Evolutionary conservation across 2,888 invertebrate genomes (phyloP).

Genomic region (Leucophenga montana): DNA sequence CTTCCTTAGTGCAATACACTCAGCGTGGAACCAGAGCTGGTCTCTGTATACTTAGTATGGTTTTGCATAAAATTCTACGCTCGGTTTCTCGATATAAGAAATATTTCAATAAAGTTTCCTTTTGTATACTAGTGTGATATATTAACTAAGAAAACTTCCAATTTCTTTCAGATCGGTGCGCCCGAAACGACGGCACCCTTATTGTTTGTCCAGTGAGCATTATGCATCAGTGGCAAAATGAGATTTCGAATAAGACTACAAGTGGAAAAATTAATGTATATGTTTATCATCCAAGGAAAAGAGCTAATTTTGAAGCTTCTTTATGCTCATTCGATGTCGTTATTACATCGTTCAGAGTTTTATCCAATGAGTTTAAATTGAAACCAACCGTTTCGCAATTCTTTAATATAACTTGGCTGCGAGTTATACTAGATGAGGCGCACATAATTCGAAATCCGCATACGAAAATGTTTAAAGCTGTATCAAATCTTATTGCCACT

Average conservation of each 20-base stretch:
- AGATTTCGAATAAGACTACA: slow-evolving; percentile 79
- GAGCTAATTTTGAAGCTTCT: slow-evolving; percentile 79
- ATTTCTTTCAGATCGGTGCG: neutral
- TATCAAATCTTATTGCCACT: slow-evolving; percentile 74
- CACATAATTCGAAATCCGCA: slow-evolving; percentile 92
- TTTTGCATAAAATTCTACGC: no score
- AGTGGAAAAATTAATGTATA: slow-evolving; percentile 77
- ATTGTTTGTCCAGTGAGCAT: slow-evolving; percentile 93
- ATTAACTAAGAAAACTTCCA: no score
- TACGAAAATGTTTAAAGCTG: slow-evolving; percentile 81
- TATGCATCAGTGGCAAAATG: slow-evolving; percentile 91
- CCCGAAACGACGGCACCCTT: slow-evolving; percentile 79
- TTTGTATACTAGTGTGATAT: no score
- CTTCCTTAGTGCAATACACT: no score
- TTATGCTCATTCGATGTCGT: slow-evolving; percentile 83
- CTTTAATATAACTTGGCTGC: slow-evolving; percentile 83
- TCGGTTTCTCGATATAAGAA: no score
- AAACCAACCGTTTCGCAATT: slow-evolving; percentile 72
- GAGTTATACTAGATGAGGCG: slow-evolving; percentile 93
- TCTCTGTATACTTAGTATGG: no score
- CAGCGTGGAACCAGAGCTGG: no score
- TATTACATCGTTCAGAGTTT: slow-evolving; percentile 88
- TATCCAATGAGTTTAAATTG: slow-evolving; percentile 77
- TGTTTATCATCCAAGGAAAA: slow-evolving; percentile 86
- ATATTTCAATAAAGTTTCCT: no score